A percentile compares a stretch with the other conserved stretches of the same genome.
phyloP scores from a whole-genome alignment of 2,113 vertebrate genomes.

The Embiotoca jacksoni region DNA sequence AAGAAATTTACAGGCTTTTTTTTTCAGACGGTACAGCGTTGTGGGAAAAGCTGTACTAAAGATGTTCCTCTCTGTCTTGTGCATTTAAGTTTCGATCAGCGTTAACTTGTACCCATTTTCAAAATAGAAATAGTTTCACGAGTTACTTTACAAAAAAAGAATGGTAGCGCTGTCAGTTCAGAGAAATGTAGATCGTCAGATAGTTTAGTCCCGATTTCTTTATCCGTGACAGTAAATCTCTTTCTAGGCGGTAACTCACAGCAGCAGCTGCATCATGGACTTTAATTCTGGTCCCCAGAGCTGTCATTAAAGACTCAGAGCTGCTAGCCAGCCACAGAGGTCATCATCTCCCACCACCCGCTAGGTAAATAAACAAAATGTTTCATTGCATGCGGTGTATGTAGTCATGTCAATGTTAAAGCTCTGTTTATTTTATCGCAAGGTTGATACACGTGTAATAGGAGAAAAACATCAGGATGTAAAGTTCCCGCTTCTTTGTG shows the following conservation, averaged over 20 bases:
- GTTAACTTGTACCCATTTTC: not conserved
- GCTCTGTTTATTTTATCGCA: not conserved
- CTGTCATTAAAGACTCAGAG: slow-evolving; percentile 65
- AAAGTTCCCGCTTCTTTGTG: not conserved
- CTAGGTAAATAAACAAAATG: slow-evolving; percentile 75
- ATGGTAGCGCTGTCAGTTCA: not conserved
- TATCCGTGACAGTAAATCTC: slow-evolving; percentile 1
- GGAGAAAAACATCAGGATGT: not conserved
- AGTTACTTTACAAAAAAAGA: not conserved
- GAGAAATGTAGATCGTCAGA: slow-evolving; percentile 19
- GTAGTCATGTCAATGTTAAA: slow-evolving; percentile 18
- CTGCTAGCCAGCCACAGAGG: slow-evolving; percentile 50
- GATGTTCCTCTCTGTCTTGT: no score
- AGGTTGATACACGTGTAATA: not conserved
- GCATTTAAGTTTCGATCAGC: not conserved
- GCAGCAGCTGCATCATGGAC: slow-evolving; percentile 47
- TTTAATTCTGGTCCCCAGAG: slow-evolving; percentile 66
- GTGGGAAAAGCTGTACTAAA: no score
- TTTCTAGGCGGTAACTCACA: slow-evolving; percentile 7
- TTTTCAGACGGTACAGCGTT: no score
- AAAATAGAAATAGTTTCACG: not conserved
- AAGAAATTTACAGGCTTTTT: no score
- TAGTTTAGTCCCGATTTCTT: slow-evolving; percentile 2
- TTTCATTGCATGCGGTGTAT: slow-evolving; percentile 22
- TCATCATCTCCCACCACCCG: slow-evolving; percentile 74